A percentile compares a stretch with the other conserved stretches of the same genome.
Conservation (phyloP, 2,888 invertebrate genomes). For the Biston betularia region DNA sequence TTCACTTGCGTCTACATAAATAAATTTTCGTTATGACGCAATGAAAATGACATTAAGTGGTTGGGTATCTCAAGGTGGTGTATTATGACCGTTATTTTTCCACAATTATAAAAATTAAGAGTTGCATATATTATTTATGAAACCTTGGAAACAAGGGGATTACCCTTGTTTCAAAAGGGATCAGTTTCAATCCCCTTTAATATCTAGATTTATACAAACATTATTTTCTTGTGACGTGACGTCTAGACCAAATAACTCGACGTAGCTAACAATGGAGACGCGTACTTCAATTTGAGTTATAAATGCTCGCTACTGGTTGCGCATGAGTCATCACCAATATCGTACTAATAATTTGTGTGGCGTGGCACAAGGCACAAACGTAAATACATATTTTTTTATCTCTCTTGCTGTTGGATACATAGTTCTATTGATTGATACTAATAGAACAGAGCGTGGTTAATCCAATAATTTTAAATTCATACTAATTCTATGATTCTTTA, state of each 20-base stretch:
- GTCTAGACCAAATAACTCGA: slow-evolving; percentile 37
- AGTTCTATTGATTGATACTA: no score
- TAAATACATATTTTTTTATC: not conserved
- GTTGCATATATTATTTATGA: not conserved
- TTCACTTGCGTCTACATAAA: no score
- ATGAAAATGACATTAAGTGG: no score
- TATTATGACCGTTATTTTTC: not conserved
- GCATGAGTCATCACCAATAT: slow-evolving; percentile 42
- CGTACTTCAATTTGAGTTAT: slow-evolving; percentile 37
- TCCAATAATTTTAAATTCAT: no score
- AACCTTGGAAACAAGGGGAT: not conserved
- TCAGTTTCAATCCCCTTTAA: not conserved
- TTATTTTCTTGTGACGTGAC: slow-evolving; percentile 17
- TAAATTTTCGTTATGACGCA: no score
- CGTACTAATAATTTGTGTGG: slow-evolving; percentile 37
- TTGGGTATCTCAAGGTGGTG: not conserved
- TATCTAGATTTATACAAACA: not conserved
- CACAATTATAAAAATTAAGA: not conserved
- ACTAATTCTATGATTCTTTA: no score
- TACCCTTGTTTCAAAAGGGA: no score
- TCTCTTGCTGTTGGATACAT: not conserved
- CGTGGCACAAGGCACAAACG: slow-evolving; percentile 30
- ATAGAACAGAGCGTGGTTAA: no score
- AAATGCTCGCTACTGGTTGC: slow-evolving; percentile 24
- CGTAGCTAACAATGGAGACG: slow-evolving; percentile 34